Conservation (phyloP, 1,140 invertebrate genomes). For the Lasioglossum baleicum region DNA sequence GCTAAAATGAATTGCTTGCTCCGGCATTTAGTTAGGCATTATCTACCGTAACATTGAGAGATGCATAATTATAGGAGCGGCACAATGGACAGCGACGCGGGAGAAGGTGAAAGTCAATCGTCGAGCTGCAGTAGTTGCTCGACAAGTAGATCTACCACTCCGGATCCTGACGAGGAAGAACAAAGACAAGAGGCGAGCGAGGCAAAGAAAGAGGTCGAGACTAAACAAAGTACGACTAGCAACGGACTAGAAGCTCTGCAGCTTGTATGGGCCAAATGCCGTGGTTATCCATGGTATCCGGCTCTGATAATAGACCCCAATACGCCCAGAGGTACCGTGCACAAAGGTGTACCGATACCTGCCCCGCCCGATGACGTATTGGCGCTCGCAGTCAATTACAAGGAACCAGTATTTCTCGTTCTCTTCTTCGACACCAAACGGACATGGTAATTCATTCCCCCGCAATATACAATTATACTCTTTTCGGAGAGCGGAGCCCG, state of each 20-base stretch:
- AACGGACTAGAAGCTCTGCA: slow-evolving; percentile 87
- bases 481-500: neutral
- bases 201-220: slow-evolving; percentile 63
- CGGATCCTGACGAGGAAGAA: slow-evolving; percentile 68
- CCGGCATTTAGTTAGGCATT: too few species aligned
- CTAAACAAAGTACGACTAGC: slow-evolving; percentile 54
- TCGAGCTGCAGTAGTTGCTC: slow-evolving; percentile 79
- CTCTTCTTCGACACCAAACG: slow-evolving; percentile 97
- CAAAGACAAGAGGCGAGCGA: slow-evolving; percentile 64
- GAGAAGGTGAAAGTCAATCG: slow-evolving; percentile 76
- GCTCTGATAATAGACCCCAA: slow-evolving; percentile 97
- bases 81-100: slow-evolving; percentile 75
- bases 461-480: neutral
- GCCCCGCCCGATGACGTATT: slow-evolving; percentile 95
- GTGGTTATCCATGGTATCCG: slow-evolving; percentile 98
- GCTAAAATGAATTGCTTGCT: too few species aligned
- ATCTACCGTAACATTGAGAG: too few species aligned
- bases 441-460: slow-evolving; percentile 85
- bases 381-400: slow-evolving; percentile 89
- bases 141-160: slow-evolving; percentile 73
- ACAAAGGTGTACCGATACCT: slow-evolving; percentile 96
- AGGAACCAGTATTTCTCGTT: slow-evolving; percentile 92
- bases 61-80: slow-evolving; percentile 65
- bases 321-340: slow-evolving; percentile 93
- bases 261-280: slow-evolving; percentile 97